Evolutionary conservation across 2,888 invertebrate species (phyloP), one percentile per base, ranked within the genome.

Genomic region (Caenorhabditis sp.): DNA sequence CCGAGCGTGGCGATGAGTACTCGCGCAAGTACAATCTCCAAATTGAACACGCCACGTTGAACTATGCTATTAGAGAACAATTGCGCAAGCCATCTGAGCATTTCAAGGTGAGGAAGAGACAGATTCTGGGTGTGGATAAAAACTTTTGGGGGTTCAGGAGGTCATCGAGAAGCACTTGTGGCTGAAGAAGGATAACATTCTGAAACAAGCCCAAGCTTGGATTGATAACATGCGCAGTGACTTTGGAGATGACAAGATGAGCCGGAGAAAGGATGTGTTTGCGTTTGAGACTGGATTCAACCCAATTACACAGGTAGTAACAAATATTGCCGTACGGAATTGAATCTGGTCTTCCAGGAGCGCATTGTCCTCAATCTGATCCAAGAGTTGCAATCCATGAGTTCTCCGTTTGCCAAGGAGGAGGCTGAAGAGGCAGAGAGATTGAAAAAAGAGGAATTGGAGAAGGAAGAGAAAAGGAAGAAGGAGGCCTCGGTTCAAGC

Each of bases 31-130:
- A 92, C 86, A 92, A 92, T 76, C 82, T 89, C 8, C 90, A 91
- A 77, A 90, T 92, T 61, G 91, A 91, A 76, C 90, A 91, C 58
- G 92, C 92, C 22, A 92, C 92, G 6, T 70, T 92, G 64, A 87
- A 87, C n/a, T 92, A 91, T 68, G 92, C 91, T n/a, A 90, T 92
- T 51, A 73, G 87, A 35, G 92, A 92, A 61, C 90, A 91, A 77
- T 81, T 91, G 54, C 85, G 81, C 22, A 87, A 86, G 24, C 87
- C 89, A n/a, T 89, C 90, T 0, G 81, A 85, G 16, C 87, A 89
- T 80, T 91, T 91, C 64, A 86, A 87, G 87, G 91, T 79, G n/a
- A 28, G 35, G 12, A 61, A 38, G 7, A 51, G 22, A 44, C 5
- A 14, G 22, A 0, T 38, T 38, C 10, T 14, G 51, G 5, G 6